A percentile compares a stretch with the other conserved stretches of the same genome.
These are phyloP conservation scores for Apomyelois bistriatella DNA, from an alignment of 2,888 invertebrate genomes.

Conservation along the genomic window DNA sequence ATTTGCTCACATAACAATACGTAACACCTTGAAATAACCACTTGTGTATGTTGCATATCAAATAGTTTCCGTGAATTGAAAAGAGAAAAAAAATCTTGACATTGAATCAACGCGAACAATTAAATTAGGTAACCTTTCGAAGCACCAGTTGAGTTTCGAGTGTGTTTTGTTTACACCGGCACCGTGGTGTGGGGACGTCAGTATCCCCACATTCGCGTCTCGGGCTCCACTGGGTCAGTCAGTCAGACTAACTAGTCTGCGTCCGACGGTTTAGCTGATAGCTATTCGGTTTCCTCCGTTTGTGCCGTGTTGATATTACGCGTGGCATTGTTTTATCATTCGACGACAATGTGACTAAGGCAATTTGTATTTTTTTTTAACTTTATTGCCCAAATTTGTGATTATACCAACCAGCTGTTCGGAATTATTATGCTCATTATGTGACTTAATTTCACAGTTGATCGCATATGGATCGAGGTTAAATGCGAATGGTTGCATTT, in stretches of 20 bases:
- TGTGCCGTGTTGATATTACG: neutral
- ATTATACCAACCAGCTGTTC: neutral
- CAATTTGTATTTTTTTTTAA: neutral
- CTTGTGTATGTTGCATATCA: too few species aligned
- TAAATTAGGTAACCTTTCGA: conserved; percentile 19
- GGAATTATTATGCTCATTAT: neutral
- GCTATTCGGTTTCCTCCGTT: neutral
- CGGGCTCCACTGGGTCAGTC: conserved; percentile 1
- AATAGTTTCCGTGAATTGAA: too few species aligned
- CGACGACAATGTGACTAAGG: conserved; percentile 3
- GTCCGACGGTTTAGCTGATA: neutral
- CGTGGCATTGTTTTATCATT: neutral
- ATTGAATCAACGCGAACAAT: conserved; percentile 2
- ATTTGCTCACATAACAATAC: too few species aligned
- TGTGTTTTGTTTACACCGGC: conserved; percentile 10
- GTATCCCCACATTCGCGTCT: neutral
- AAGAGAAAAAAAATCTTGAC: neutral
- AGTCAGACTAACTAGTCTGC: neutral
- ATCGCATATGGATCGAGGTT: conserved; percentile 6
- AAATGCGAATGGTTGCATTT: conserved; percentile 8
- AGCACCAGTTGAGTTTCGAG: conserved; percentile 12
- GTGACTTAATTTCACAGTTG: neutral
- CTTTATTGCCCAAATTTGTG: neutral
- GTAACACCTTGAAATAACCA: neutral
- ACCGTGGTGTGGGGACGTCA: conserved; percentile 2